phyloP scores from a whole-genome alignment of 2,797 vertebrate genomes.

The Hemitrygon akajei region DNA sequence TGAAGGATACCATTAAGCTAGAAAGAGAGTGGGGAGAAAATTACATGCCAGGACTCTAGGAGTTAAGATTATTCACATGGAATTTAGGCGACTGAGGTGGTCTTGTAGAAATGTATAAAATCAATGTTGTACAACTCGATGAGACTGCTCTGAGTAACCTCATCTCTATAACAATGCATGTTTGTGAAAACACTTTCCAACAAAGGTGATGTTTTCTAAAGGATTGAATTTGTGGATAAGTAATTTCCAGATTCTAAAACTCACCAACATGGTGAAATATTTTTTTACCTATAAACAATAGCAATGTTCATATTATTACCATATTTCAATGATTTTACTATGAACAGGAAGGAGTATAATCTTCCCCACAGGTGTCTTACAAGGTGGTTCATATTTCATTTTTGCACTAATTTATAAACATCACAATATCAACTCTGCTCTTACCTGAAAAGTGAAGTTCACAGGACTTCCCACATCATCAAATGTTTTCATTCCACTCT shows the following conservation, averaged over 20 bases:
- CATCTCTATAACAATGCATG: too few relatives aligned
- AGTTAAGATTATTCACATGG: too few relatives aligned
- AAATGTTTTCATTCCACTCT: constrained; percentile 77
- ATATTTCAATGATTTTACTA: background rate
- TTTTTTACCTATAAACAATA: background rate
- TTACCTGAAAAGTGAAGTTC: constrained; percentile 73
- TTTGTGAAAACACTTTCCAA: background rate
- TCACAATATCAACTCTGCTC: constrained; percentile 39
- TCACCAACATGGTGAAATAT: background rate
- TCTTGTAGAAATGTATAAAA: too few relatives aligned
- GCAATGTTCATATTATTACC: background rate
- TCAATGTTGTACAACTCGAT: too few relatives aligned
- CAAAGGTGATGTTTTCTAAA: background rate
- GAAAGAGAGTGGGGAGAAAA: too few relatives aligned
- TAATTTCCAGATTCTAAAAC: background rate
- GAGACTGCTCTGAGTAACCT: background rate
- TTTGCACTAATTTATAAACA: background rate
- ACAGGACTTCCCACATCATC: constrained; percentile 81
- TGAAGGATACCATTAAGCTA: too few relatives aligned
- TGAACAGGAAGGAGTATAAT: background rate
- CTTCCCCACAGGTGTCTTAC: background rate
- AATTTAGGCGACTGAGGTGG: too few relatives aligned
- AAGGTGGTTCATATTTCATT: background rate
- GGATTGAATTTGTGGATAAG: background rate
- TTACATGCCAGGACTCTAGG: too few relatives aligned